Percentiles rank a stretch among this genome's conserved stretches.
Evolutionary conservation across 2,888 invertebrate genomes (phyloP).

Genomic region (Amphimallon solstitiale): DNA sequence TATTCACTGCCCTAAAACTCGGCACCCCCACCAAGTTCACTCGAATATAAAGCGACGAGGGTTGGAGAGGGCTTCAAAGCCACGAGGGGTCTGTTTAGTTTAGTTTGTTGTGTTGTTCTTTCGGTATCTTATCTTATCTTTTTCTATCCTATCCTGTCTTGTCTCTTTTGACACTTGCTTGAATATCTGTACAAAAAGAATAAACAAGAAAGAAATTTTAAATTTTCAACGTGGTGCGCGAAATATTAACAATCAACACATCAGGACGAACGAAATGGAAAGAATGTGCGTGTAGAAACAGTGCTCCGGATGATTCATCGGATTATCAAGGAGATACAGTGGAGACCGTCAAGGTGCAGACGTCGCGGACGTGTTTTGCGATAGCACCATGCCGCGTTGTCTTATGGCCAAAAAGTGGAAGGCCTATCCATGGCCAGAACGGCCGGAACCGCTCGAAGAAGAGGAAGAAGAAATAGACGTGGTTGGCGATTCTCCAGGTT

Average conservation of each 20-base stretch:
- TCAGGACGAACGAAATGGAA: conserved; percentile 29
- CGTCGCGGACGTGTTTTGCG: conserved; percentile 66
- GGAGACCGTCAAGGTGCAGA: conserved; percentile 58
- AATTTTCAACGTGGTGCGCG: conserved; percentile 40
- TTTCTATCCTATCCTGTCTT: conserved; percentile 58
- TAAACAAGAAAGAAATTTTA: not conserved
- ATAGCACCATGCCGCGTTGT: conserved; percentile 89
- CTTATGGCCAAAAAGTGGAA: conserved; percentile 97
- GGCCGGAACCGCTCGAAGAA: conserved; percentile 61
- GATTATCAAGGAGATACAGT: conserved; percentile 41
- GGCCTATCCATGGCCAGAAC: conserved; percentile 82
- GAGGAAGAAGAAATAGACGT: conserved; percentile 87
- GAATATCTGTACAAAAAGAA: not conserved
- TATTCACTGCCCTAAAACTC: conserved; percentile 49
- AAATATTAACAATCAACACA: conserved; percentile 10
- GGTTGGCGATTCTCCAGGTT: conserved; percentile 73
- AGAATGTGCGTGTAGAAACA: conserved; percentile 38
- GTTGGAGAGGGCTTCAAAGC: conserved; percentile 65
- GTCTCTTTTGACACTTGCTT: conserved; percentile 43
- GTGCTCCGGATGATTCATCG: conserved; percentile 43
- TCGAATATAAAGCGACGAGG: conserved; percentile 65
- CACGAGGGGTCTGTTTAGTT: conserved; percentile 69
- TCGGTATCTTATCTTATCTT: conserved; percentile 55
- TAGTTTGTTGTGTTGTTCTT: conserved; percentile 61
- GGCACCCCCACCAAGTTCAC: conserved; percentile 46